Evolutionary conservation across 2,888 invertebrate genomes (phyloP).

Genomic region (Eristalinus sepulchralis): DNA sequence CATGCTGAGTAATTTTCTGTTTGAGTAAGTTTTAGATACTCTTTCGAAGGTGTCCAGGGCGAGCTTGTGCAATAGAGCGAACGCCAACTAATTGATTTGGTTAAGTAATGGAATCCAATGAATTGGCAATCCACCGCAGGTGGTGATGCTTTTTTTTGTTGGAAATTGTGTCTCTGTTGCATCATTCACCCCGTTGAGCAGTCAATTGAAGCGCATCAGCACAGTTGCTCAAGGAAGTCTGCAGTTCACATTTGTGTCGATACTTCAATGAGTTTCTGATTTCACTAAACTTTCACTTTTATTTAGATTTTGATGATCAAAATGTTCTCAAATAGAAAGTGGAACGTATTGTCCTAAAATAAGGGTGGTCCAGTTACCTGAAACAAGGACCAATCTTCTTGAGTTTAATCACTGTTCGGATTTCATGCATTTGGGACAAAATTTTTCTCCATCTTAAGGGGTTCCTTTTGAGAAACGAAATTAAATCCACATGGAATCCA

Average conservation of each 20-base stretch:
- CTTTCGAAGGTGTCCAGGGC: constrained; percentile 22
- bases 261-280: no score
- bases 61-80: constrained; percentile 21
- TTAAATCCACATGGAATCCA: background rate
- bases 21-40: constrained; percentile 51
- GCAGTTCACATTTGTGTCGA: no score
- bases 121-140: background rate
- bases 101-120: constrained; percentile 2
- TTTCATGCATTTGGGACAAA: background rate
- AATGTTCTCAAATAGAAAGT: background rate
- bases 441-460: background rate
- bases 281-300: no score
- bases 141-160: constrained; percentile 2
- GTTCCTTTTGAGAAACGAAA: background rate
- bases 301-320: no score
- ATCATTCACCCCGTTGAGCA: background rate
- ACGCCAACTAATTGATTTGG: background rate
- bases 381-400: background rate
- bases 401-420: background rate
- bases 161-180: background rate
- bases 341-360: background rate
- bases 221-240: no score
- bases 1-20: constrained; percentile 61
- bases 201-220: background rate
- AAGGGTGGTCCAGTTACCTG: background rate